Base-by-base conservation (phyloP, 2,113 vertebrate species). In the Lepus timidus region DNA sequence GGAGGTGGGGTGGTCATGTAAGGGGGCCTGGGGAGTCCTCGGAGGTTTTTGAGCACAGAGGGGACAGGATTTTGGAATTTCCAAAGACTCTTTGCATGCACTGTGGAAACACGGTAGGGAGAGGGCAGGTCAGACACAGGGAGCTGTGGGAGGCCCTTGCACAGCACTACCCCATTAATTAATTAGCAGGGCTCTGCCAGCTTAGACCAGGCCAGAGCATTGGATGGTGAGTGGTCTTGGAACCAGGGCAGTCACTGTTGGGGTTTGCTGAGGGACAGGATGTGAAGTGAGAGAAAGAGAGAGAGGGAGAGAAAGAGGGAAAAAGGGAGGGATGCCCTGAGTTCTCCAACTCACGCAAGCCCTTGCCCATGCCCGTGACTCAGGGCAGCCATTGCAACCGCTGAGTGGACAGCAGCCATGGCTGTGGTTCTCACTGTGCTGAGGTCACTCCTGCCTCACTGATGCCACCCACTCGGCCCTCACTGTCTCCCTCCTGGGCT, bases 141-240 rank as follows among this genome's bases (percentile, higher is more conserved):
- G 31, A 64, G 4, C 23, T 23, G 14, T 23, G 49, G 23, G 9
- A 4, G 22, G 27, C 2, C 27, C 1, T 27, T 12, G n/a, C 1
- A 0, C 14, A 44, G 29, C 2, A 5, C 11, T 9, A 6, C 12
- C 25, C 22, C 29, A 27, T 55, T 36, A 36, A 1, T 9, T 5
- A 58, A 17, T 19, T 58, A 58, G 19, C 55, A 58, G 61, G 19
- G 9, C 6, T 3, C 10, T 11, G 31, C 31, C 3, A 1, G 25
- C 27, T 27, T 25, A 19, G 44, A 19, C 17, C 1, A 31, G 22
- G 25, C 10, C 3, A 3, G 14, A 23, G 25, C 23, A 19, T 16
- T 36, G 52, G 89, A 44, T 19, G 74, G 78, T 39, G 23, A 9
- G 3, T 10, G 22, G 1, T 14, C 14, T 33, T 33, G 36, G 51